phyloP scores from a whole-genome alignment of 23 tunicate species.

The Trididemnum nubilum region DNA sequence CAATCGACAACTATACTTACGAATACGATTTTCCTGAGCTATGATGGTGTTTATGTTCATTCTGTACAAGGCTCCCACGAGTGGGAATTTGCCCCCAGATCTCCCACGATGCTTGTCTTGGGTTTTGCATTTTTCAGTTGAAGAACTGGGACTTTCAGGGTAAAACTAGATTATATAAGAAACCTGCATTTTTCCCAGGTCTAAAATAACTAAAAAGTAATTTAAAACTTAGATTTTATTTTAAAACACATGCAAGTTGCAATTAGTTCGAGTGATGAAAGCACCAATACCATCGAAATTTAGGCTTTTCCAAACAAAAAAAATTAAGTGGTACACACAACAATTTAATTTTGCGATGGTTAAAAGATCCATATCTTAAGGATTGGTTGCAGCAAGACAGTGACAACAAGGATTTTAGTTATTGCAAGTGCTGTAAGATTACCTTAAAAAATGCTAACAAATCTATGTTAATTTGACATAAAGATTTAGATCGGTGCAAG shows the following conservation, averaged over 20 bases:
- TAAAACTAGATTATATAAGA: not conserved
- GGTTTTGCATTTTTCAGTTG: not conserved
- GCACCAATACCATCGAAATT: not conserved
- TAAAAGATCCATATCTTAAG: constrained; percentile 2
- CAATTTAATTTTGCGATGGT: constrained; percentile 11
- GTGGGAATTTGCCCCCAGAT: constrained; percentile 10
- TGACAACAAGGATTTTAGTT: constrained; percentile 9
- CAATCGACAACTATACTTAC: too few species aligned
- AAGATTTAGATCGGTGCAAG: too few species aligned
- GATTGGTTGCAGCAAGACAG: constrained; percentile 16
- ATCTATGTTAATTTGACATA: too few species aligned
- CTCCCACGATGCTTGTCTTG: not conserved
- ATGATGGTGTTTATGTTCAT: too few species aligned
- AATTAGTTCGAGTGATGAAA: constrained; percentile 8
- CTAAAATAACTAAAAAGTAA: not conserved
- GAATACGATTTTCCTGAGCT: too few species aligned
- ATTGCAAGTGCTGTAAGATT: constrained; percentile 4
- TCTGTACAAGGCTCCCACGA: constrained; percentile 2
- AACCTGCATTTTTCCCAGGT: not conserved
- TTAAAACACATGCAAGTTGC: constrained; percentile 5
- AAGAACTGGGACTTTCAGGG: not conserved
- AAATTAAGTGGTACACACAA: constrained; percentile 8
- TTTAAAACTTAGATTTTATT: not conserved
- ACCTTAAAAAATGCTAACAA: not conserved
- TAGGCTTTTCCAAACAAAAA: not conserved